These are phyloP conservation scores for Serranus cabrilla DNA, from an alignment of 2,797 vertebrate genomes.

Conservation along the genomic window DNA sequence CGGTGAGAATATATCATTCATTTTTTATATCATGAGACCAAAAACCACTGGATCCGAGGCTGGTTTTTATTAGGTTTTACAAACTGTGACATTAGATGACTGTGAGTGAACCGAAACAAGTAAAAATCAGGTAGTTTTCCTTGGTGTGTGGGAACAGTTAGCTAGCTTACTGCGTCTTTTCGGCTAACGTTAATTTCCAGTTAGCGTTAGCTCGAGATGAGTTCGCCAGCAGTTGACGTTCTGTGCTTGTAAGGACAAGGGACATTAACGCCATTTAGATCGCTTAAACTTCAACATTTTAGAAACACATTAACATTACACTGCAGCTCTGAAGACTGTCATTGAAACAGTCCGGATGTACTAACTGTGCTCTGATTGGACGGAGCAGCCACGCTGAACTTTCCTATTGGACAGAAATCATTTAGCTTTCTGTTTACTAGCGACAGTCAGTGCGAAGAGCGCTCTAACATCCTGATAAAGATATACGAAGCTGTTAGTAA, in stretches of 20 bases:
- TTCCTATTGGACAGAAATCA: slow-evolving; percentile 77
- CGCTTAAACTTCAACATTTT: background rate
- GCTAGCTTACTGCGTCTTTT: slow-evolving; percentile 50
- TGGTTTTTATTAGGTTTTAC: background rate
- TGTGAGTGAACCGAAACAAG: background rate
- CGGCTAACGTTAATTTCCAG: slow-evolving; percentile 19
- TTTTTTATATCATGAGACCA: background rate
- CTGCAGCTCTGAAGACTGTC: slow-evolving; percentile 26
- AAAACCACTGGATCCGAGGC: background rate
- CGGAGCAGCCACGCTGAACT: slow-evolving; percentile 78
- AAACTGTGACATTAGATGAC: fast-evolving
- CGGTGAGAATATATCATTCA: slow-evolving; percentile 69
- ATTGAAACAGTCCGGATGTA: slow-evolving; percentile 59
- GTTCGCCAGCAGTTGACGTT: background rate
- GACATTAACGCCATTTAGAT: background rate
- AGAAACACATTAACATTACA: background rate
- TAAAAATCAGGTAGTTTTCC: background rate
- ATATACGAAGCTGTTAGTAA: background rate
- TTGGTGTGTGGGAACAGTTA: slow-evolving; percentile 22
- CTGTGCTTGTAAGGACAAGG: background rate
- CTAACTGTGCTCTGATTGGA: slow-evolving; percentile 76
- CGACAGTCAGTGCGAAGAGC: background rate
- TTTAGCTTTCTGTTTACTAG: slow-evolving; percentile 61
- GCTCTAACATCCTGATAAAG: background rate
- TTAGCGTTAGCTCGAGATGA: background rate